Conservation (phyloP, 2,797 vertebrate species). For the Gymnopithys bicolor region DNA sequence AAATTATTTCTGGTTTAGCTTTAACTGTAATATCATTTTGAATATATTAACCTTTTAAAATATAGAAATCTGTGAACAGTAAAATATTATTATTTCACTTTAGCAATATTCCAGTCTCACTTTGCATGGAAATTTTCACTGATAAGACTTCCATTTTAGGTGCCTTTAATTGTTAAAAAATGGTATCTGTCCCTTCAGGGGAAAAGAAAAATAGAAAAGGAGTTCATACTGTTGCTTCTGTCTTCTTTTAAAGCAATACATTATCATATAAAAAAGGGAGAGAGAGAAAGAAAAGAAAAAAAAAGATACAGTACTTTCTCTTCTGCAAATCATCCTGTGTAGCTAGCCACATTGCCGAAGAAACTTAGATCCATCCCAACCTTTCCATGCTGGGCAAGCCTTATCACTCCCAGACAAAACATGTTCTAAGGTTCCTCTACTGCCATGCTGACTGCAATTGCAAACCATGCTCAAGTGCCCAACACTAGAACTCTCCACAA, state of each 20-base stretch:
- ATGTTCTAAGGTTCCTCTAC: not conserved
- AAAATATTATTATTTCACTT: not conserved
- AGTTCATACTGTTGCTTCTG: not conserved
- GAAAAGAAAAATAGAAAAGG: not conserved
- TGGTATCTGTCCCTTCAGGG: not conserved
- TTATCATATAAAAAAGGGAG: not conserved
- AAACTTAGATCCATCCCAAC: not conserved
- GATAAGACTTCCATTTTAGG: not conserved
- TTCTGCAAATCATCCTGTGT: not conserved
- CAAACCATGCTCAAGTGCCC: not conserved
- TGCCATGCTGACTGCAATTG: not conserved
- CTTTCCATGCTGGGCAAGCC: not conserved
- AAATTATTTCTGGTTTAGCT: not conserved
- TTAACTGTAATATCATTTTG: not conserved
- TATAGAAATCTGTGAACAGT: not conserved
- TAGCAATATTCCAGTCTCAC: not conserved
- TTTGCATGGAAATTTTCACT: not conserved
- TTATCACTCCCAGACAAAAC: not conserved
- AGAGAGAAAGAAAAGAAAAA: not conserved
- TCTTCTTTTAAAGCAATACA: not conserved
- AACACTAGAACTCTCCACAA: not conserved
- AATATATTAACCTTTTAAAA: conserved; percentile 17
- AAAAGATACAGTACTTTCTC: not conserved
- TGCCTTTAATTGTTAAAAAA: not conserved
- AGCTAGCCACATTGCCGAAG: not conserved